A percentile compares a stretch with the other conserved stretches of the same genome.
These are phyloP conservation scores for Oryzias javanicus DNA, from an alignment of 2,113 vertebrate genomes.

Conservation along the genomic window DNA sequence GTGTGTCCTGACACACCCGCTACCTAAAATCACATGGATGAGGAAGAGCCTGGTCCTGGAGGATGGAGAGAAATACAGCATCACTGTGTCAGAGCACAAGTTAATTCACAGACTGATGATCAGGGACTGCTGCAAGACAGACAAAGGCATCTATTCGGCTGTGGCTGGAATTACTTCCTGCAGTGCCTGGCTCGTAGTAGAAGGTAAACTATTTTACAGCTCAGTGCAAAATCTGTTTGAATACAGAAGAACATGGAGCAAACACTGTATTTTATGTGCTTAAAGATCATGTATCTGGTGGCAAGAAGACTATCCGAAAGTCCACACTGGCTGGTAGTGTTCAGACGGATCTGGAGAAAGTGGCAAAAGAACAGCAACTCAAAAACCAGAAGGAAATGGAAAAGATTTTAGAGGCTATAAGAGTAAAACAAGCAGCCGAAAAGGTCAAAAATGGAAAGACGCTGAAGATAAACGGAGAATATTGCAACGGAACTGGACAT, in stretches of 20 bases:
- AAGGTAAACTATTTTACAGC: constrained; percentile 66
- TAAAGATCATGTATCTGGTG: constrained; percentile 37
- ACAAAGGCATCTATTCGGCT: constrained; percentile 83
- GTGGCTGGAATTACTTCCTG: constrained; percentile 73
- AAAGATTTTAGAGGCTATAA: constrained; percentile 44
- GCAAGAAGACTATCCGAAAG: constrained; percentile 51
- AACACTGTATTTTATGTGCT: constrained; percentile 11
- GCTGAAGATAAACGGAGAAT: background rate
- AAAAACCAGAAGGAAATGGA: constrained; percentile 58
- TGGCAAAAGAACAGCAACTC: constrained; percentile 61
- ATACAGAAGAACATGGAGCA: background rate
- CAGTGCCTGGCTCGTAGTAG: constrained; percentile 84
- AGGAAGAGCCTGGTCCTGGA: constrained; percentile 70
- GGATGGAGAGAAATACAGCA: constrained; percentile 73
- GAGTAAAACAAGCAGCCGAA: constrained; percentile 34
- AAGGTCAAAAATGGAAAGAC: constrained; percentile 11
- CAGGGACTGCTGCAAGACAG: constrained; percentile 64
- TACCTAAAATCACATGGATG: constrained; percentile 75
- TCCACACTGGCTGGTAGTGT: constrained; percentile 40
- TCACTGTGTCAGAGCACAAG: constrained; percentile 74
- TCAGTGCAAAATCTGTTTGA: no score
- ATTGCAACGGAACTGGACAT: no score
- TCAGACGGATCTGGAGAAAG: constrained; percentile 48
- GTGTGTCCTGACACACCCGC: constrained; percentile 76
- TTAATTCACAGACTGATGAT: constrained; percentile 81